Evolutionary conservation across 2,888 invertebrate genomes (phyloP).

Genomic region (Callinectes sapidus): DNA sequence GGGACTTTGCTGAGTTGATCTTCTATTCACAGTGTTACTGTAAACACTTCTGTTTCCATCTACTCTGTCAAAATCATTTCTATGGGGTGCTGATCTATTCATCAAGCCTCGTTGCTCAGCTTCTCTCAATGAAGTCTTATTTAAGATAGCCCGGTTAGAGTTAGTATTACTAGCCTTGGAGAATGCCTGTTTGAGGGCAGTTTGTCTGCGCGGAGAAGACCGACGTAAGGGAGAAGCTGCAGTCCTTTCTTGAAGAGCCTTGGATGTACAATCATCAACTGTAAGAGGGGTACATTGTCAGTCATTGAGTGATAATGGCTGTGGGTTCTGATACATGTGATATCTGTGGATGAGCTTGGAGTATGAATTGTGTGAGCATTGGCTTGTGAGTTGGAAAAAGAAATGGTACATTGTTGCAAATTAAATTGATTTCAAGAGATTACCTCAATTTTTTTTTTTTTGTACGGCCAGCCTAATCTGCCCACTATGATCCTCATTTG

Average conservation of each 20-base stretch:
- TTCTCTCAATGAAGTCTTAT: conserved; percentile 3
- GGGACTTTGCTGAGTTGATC: neutral
- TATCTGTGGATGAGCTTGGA: neutral
- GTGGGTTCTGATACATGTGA: neutral
- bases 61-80: conserved; percentile 40
- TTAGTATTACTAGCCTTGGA: neutral
- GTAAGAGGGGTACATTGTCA: neutral
- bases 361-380: neutral
- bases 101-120: neutral
- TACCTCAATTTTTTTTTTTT: neutral
- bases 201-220: conserved; percentile 53
- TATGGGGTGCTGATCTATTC: conserved; percentile 8
- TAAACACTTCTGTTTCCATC: neutral
- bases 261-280: conserved; percentile 29
- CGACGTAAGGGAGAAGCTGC: conserved; percentile 24
- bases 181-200: conserved; percentile 10
- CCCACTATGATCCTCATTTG: no score
- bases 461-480: neutral
- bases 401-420: neutral
- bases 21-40: neutral
- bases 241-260: neutral
- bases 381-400: neutral
- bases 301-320: neutral
- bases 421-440: neutral
- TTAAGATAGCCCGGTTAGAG: neutral